Percentiles rank a stretch among this genome's conserved stretches.
These are phyloP conservation scores for Chalcosyrphus nemorum DNA, from an alignment of 2,888 invertebrate genomes.

Conservation along the genomic window DNA sequence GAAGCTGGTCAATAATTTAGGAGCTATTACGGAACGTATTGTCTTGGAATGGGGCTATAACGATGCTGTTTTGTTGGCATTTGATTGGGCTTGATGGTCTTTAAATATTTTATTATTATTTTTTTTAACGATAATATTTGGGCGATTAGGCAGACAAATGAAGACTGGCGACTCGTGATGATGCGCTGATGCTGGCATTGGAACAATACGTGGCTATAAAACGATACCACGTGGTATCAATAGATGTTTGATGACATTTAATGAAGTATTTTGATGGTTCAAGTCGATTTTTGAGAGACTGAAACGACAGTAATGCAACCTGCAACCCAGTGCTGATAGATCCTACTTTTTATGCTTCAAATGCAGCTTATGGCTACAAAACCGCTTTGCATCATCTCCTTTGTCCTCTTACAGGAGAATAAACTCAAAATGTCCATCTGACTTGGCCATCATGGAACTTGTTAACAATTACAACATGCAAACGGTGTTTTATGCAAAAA, in stretches of 20 bases:
- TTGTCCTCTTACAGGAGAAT: background rate
- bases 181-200: background rate
- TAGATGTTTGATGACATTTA: too few species aligned
- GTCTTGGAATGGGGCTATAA: conserved; percentile 25
- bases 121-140: conserved; percentile 46
- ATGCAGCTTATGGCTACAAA: too few species aligned
- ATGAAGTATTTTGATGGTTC: too few species aligned
- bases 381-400: conserved; percentile 8
- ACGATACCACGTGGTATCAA: too few species aligned
- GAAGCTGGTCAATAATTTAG: conserved; percentile 50
- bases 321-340: too few species aligned
- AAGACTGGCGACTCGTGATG: conserved; percentile 9
- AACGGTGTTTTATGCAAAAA: conserved; percentile 70
- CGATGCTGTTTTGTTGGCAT: conserved; percentile 44
- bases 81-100: conserved; percentile 57
- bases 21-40: conserved; percentile 26
- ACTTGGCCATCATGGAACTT: conserved; percentile 58
- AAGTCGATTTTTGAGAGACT: too few species aligned
- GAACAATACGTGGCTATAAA: too few species aligned
- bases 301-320: too few species aligned
- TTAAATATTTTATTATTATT: conserved; percentile 39
- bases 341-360: too few species aligned
- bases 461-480: conserved; percentile 70
- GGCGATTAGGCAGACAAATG: conserved; percentile 50
- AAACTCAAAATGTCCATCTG: conserved; percentile 24